These are phyloP conservation scores for Mylabris sibirica DNA, from an alignment of 2,888 invertebrate genomes.

Conservation along the genomic window DNA sequence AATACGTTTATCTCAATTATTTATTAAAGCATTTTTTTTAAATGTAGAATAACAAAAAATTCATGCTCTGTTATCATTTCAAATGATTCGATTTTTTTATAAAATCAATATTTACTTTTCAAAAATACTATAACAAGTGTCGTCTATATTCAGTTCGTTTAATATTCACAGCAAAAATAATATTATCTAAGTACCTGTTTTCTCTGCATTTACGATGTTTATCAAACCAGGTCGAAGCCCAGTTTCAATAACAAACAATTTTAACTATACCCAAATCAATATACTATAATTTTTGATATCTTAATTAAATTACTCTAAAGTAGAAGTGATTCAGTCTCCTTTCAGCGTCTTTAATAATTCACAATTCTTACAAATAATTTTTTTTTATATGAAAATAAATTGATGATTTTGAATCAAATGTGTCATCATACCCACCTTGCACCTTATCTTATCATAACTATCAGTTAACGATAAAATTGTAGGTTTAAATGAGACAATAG, in stretches of 20 bases:
- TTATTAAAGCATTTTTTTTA: neutral
- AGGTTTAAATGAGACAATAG: neutral
- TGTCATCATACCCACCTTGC: conserved; percentile 9
- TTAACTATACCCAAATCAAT: conserved; percentile 23
- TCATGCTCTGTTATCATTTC: neutral
- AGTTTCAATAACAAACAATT: conserved; percentile 20
- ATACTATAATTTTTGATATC: conserved; percentile 14
- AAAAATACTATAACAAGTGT: too few relatives aligned
- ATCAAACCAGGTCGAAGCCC: conserved; percentile 31
- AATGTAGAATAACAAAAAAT: neutral
- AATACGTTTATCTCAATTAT: conserved; percentile 17
- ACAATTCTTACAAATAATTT: conserved; percentile 20
- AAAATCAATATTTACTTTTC: neutral
- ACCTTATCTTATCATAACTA: conserved; percentile 5
- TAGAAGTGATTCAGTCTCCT: conserved; percentile 13
- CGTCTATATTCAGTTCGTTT: too few relatives aligned
- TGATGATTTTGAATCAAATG: conserved; percentile 1
- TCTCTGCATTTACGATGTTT: neutral
- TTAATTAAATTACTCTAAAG: too few relatives aligned
- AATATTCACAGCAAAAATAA: too few relatives aligned
- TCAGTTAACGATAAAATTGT: conserved; percentile 6
- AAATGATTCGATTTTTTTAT: neutral
- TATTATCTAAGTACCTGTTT: too few relatives aligned
- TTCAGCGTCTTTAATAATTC: conserved; percentile 14
- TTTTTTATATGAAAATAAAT: conserved; percentile 18